Conservation (phyloP, 2,888 invertebrate species). For the Aphodius sticticus region DNA sequence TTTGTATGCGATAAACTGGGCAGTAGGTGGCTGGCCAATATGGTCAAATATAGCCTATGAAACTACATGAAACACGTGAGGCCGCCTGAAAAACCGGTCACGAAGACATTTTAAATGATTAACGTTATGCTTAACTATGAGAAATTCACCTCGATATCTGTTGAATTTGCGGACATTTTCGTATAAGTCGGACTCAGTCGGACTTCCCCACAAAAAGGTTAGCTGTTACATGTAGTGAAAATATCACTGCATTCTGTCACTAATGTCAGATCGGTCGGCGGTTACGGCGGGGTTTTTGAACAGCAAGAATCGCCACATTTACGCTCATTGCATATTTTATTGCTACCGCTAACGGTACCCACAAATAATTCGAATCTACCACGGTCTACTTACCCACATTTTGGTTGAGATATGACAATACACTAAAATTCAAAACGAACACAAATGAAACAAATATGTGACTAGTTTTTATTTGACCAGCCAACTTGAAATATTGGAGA, state of each 20-base stretch:
- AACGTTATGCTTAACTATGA: background rate
- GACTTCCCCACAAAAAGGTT: slow-evolving; percentile 33
- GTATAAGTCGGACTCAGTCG: slow-evolving; percentile 48
- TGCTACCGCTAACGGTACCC: background rate
- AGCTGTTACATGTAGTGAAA: slow-evolving; percentile 1
- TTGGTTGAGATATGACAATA: slow-evolving; percentile 38
- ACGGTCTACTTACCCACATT: slow-evolving; percentile 36
- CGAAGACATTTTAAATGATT: background rate
- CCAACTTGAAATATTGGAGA: slow-evolving; percentile 28
- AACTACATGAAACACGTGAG: background rate
- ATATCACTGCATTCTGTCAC: slow-evolving; percentile 5
- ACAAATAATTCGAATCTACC: background rate
- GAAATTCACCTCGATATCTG: slow-evolving; percentile 54
- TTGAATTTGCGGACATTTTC: slow-evolving; percentile 56
- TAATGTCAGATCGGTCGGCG: slow-evolving; percentile 16
- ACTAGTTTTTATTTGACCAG: slow-evolving; percentile 33
- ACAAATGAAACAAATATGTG: slow-evolving; percentile 40
- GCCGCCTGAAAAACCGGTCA: background rate
- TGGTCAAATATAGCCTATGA: background rate
- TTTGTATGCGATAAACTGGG: background rate
- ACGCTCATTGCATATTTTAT: background rate
- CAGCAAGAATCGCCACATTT: background rate
- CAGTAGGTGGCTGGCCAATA: background rate
- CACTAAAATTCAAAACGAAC: slow-evolving; percentile 41
- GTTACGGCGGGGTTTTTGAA: background rate